Base-by-base conservation (phyloP, 2,113 vertebrate genomes). In the Carassius auratus region DNA sequence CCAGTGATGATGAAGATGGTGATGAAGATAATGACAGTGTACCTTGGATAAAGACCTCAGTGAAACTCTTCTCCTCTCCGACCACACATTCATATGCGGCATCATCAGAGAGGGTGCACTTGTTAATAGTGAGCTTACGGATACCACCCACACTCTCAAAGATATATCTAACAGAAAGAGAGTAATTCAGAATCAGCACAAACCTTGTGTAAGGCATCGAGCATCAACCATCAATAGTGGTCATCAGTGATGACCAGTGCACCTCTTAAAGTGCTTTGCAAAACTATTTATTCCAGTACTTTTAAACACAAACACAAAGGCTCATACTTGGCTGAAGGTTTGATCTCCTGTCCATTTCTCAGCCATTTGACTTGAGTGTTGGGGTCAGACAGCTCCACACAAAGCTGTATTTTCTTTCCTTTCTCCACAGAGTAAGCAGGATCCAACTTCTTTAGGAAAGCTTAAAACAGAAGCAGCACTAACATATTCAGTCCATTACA, bases 11-110 rank as follows among this genome's bases (percentile, higher is more conserved):
- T 38, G 55, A 21, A 59, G 57, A 57, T 26, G 30, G 14, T 57
- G 42, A 36, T 14, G 50, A 8, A 1, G 42, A 50, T 66, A 33
- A 48, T 57, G 68, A 69, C 61, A 57, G 85, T 86, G 84, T 91
- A 97, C 97, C 97, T 95, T 93, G 97, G 87, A 98, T 95, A 5
- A 97, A 97, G 86, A 98, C 88, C 89, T 98, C 96, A 0, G 96
- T 96, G 93, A 93, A 94, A 87, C 93, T 91, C 87, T 96, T 97
- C 89, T 98, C 97, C 0, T 97, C 97, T 1, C 93, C 95, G 1
- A 96, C 91, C 1, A 94, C 91, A 12, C 95, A 97, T 89, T 98
- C 96, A 3, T 98, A 98, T 0, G 93, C 95, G 0, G 97, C 96
- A 13, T 98, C 97, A 8, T 98, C 97, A 0, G 96, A 95, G 90